These are phyloP conservation scores for Lycia hirtaria DNA, from an alignment of 2,888 invertebrate genomes.

Conservation along the genomic window DNA sequence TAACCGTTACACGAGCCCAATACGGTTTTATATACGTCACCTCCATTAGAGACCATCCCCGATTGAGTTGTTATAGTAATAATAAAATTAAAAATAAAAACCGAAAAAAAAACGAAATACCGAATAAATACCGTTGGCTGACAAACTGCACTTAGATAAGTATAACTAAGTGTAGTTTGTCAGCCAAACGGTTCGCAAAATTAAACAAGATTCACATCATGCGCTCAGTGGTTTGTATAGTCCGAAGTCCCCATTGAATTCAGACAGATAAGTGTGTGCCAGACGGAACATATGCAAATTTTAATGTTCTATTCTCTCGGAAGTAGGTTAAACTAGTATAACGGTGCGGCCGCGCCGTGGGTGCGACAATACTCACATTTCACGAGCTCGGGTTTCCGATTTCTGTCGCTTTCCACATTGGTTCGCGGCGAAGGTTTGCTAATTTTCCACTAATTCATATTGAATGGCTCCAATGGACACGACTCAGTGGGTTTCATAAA, in stretches of 20 bases:
- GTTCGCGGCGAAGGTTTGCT: slow-evolving; percentile 13
- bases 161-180: slow-evolving; percentile 13
- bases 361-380: slow-evolving; percentile 56
- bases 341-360: slow-evolving; percentile 49
- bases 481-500: slow-evolving; percentile 18
- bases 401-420: slow-evolving; percentile 38
- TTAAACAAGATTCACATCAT: slow-evolving; percentile 7
- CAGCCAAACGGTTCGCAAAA: slow-evolving; percentile 12
- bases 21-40: slow-evolving; percentile 43
- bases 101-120: too few species aligned
- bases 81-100: too few species aligned
- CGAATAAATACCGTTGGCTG: too few species aligned
- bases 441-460: slow-evolving; percentile 28
- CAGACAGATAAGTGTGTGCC: slow-evolving; percentile 29
- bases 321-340: slow-evolving; percentile 54
- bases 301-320: slow-evolving; percentile 38
- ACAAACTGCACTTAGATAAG: too few species aligned
- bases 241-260: slow-evolving; percentile 21
- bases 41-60: slow-evolving; percentile 25
- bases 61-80: slow-evolving; percentile 33
- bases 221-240: slow-evolving; percentile 11
- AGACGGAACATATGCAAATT: slow-evolving; percentile 36
- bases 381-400: slow-evolving; percentile 49
- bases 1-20: slow-evolving; percentile 54
- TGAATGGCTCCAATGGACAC: slow-evolving; percentile 20